phyloP scores from a whole-genome alignment of 2,113 vertebrate genomes.

The Colossoma macropomum region DNA sequence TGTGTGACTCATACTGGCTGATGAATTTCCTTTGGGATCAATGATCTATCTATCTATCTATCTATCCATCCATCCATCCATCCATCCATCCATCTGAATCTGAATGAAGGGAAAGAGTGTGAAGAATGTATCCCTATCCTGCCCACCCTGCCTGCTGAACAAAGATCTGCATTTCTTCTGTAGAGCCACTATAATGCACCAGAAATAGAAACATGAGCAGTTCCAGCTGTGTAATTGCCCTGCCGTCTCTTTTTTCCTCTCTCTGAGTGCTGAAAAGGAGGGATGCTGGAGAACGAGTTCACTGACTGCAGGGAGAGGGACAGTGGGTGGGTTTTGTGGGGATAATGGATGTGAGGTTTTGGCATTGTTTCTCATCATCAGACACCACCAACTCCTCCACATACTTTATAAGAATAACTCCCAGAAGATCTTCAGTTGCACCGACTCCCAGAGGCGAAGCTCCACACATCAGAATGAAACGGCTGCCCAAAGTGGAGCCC shows the following conservation, averaged over 20 bases:
- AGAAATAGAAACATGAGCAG: slow-evolving; percentile 56
- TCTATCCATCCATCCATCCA: too few relatives aligned
- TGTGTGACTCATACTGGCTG: too few relatives aligned
- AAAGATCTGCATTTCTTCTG: not conserved
- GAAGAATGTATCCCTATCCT: too few relatives aligned
- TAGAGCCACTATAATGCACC: slow-evolving; percentile 43
- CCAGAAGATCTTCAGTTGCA: not conserved
- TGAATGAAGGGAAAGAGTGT: too few relatives aligned
- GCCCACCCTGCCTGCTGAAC: too few relatives aligned
- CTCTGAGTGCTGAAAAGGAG: slow-evolving; percentile 55
- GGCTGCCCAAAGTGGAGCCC: too few relatives aligned
- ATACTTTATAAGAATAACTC: slow-evolving; percentile 19
- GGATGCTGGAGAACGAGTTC: slow-evolving; percentile 62
- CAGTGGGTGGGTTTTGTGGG: not conserved
- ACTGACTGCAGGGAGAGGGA: not conserved
- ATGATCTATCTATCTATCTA: too few relatives aligned
- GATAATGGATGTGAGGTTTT: slow-evolving; percentile 25
- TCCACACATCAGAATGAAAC: too few relatives aligned
- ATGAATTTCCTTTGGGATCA: too few relatives aligned
- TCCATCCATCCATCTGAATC: too few relatives aligned
- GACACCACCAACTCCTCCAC: slow-evolving; percentile 21
- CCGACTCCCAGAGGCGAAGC: too few relatives aligned
- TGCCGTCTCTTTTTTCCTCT: slow-evolving; percentile 41
- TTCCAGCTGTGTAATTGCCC: slow-evolving; percentile 66
- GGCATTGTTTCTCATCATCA: slow-evolving; percentile 3